phyloP scores from a whole-genome alignment of 1,140 invertebrate species.

The Parapsyche elsis region DNA sequence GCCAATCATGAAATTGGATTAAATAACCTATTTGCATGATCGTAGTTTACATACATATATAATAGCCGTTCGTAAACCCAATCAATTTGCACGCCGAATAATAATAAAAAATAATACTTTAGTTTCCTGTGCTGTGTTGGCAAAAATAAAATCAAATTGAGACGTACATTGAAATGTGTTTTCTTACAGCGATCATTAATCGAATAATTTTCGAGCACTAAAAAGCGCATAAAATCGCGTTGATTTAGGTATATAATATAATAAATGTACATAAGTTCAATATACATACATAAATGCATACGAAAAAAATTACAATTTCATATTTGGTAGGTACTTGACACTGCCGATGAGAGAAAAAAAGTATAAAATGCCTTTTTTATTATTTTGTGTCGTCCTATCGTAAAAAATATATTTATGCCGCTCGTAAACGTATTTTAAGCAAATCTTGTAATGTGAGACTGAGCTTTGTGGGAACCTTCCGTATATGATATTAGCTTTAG shows the following conservation, averaged over 20 bases:
- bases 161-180: background rate
- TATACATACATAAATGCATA: background rate
- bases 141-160: background rate
- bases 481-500: conserved; percentile 9
- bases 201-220: conserved; percentile 22
- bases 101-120: background rate
- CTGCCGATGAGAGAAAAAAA: background rate
- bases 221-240: conserved; percentile 8
- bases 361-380: conserved; percentile 38
- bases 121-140: background rate
- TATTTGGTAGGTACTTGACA: background rate
- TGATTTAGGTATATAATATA: conserved; percentile 25
- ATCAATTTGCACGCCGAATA: background rate
- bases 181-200: conserved; percentile 1
- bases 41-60: background rate
- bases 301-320: conserved; percentile 38
- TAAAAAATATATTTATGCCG: conserved; percentile 43
- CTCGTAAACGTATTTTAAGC: conserved; percentile 32
- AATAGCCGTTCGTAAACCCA: background rate
- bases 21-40: conserved; percentile 11
- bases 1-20: conserved; percentile 6
- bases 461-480: conserved; percentile 23
- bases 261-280: conserved; percentile 6
- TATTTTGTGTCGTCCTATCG: conserved; percentile 40
- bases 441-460: conserved; percentile 32